Evolutionary conservation across 64 coral and sea anemone genomes (phyloP).

Genomic region (Porites australiensis): DNA sequence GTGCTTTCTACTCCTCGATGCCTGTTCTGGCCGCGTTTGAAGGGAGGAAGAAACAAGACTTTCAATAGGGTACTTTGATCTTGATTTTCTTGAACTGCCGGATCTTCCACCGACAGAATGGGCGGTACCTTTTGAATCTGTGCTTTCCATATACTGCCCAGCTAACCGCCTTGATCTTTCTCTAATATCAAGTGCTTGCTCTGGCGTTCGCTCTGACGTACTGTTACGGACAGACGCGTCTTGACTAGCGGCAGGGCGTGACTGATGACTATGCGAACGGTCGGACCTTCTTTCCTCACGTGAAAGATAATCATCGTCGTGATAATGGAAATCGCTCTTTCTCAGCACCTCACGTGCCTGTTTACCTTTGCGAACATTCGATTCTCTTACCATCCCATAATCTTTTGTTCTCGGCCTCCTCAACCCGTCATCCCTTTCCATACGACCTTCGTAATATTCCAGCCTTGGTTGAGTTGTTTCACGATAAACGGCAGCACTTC

Average conservation of each 20-base stretch:
- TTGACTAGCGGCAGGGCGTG: not conserved
- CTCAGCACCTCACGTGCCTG: not conserved
- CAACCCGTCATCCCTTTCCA: not conserved
- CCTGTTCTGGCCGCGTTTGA: not conserved
- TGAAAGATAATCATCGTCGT: not conserved
- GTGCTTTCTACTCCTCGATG: not conserved
- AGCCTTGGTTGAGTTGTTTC: not conserved
- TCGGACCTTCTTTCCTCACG: not conserved
- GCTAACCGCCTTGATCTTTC: not conserved
- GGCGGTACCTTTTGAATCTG: not conserved
- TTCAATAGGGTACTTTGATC: not conserved
- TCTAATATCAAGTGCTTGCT: not conserved
- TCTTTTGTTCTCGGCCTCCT: not conserved
- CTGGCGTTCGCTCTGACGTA: not conserved
- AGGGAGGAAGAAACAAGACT: not conserved
- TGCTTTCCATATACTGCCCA: not conserved
- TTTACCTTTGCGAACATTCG: not conserved
- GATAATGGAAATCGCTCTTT: not conserved
- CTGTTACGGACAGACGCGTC: not conserved
- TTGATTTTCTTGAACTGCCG: constrained; percentile 9
- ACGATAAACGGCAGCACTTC: not conserved
- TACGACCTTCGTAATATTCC: not conserved
- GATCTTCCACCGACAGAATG: not conserved
- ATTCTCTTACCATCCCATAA: not conserved
- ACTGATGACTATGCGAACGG: not conserved